Conservation (phyloP, 2,113 vertebrate species). For the Bos taurus region ARS-UCD2.0 NC_037348.1:34354001-34354500, state of each 20-base stretch:
- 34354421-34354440: neutral
- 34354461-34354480: neutral
- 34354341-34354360: neutral
- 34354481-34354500: neutral
- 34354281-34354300: neutral
- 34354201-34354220: neutral
- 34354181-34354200: too few species aligned
- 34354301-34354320: neutral
- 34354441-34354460: neutral
- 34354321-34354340: neutral
- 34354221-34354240: neutral
- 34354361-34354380: neutral
- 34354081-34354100: neutral
- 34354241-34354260: neutral
- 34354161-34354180: too few species aligned
- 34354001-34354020: neutral
- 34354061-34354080: neutral
- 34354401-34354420: neutral
- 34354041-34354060: neutral
- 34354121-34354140: neutral
- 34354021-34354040: neutral
- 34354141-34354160: neutral
- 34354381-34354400: neutral
- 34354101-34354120: neutral
- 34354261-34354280: neutral